phyloP scores from a whole-genome alignment of 1,140 invertebrate species.

The Tetragnatha versicolor region DNA sequence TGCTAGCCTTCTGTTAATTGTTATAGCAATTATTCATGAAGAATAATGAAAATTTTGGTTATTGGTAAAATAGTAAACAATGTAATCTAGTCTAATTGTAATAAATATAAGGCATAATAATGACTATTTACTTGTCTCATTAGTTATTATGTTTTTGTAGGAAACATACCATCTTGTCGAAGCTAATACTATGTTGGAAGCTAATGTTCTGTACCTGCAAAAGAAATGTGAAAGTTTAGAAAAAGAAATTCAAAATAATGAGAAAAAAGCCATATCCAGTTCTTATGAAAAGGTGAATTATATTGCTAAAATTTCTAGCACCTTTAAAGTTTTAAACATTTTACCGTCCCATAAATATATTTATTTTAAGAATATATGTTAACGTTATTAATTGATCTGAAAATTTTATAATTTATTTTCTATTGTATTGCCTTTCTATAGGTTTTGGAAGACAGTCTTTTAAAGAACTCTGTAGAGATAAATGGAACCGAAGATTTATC shows the following conservation, averaged over 20 bases:
- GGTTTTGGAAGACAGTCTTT: no score
- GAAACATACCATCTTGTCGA: neutral
- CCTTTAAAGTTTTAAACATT: no score
- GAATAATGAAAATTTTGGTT: neutral
- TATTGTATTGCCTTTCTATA: no score
- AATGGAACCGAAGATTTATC: no score
- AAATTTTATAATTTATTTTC: no score
- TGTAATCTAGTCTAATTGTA: neutral
- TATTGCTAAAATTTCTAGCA: no score
- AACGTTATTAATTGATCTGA: no score
- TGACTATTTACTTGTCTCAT: neutral
- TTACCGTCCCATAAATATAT: no score
- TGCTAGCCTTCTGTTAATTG: neutral
- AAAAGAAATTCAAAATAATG: neutral
- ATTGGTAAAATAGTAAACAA: neutral
- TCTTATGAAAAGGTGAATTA: neutral
- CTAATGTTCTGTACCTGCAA: neutral
- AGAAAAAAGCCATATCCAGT: neutral
- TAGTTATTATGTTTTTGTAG: neutral
- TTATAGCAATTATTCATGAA: neutral
- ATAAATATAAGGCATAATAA: neutral
- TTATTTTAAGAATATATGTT: no score
- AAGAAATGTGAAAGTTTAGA: slow-evolving; percentile 1
- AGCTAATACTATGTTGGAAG: neutral
- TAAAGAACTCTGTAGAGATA: no score